Conservation (phyloP, 2,797 vertebrate species). For the Lepus townsendii region DNA sequence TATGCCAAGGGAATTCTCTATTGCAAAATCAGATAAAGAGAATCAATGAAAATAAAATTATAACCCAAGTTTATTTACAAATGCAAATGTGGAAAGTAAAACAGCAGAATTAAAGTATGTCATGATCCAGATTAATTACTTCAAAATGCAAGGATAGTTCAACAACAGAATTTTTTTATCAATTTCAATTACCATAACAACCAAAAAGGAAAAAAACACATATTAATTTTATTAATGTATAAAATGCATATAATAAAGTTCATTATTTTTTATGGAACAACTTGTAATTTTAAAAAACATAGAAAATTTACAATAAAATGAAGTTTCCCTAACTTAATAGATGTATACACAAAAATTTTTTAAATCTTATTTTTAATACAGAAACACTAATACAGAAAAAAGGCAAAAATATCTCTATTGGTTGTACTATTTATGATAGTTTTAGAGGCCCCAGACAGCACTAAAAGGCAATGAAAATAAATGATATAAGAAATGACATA, state of each 20-base stretch:
- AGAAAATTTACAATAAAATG: not conserved
- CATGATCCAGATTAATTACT: not conserved
- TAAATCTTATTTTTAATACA: constrained; percentile 35
- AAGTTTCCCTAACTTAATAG: not conserved
- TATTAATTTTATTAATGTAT: not conserved
- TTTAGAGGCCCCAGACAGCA: not conserved
- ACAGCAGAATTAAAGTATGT: not conserved
- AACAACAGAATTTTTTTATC: not conserved
- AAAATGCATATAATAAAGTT: not conserved
- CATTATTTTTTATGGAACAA: not conserved
- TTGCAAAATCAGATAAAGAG: not conserved
- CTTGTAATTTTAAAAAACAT: not conserved
- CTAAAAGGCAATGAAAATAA: constrained; percentile 26
- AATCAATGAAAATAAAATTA: constrained; percentile 33
- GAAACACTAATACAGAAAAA: not conserved
- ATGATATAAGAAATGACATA: not conserved
- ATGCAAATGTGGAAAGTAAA: constrained; percentile 4
- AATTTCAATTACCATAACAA: not conserved
- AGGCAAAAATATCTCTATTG: not conserved
- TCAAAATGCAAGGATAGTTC: constrained; percentile 11
- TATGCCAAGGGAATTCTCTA: not conserved
- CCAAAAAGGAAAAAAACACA: not conserved
- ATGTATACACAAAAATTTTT: constrained; percentile 13
- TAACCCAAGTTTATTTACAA: not conserved
- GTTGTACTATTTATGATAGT: not conserved